Conservation (phyloP, 2,888 invertebrate genomes). For the Neoitamus cyanurus region DNA sequence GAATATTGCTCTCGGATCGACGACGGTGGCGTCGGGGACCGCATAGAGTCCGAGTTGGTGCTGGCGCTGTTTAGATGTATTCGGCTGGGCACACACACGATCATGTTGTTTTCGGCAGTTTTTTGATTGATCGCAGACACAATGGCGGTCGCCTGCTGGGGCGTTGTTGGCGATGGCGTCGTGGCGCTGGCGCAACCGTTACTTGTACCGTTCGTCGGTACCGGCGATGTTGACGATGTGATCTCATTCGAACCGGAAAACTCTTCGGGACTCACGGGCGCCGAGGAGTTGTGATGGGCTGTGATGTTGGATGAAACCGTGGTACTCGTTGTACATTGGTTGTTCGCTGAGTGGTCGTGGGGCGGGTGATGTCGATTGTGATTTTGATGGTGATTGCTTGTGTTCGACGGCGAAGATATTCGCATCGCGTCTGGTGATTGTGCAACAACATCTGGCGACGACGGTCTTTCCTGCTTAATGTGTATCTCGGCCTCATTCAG, state of each 20-base stretch:
- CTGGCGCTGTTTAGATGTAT: constrained; percentile 65
- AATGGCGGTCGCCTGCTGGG: constrained; percentile 51
- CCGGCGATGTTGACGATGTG: constrained; percentile 74
- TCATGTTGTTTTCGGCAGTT: constrained; percentile 51
- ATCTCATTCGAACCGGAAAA: constrained; percentile 74
- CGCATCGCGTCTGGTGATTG: constrained; percentile 54
- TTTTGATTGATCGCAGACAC: constrained; percentile 46
- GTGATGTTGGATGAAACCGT: constrained; percentile 38
- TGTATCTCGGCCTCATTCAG: constrained; percentile 48
- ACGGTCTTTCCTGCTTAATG: constrained; percentile 63
- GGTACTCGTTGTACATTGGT: constrained; percentile 51
- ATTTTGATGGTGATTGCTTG: constrained; percentile 48
- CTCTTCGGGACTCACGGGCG: constrained; percentile 63
- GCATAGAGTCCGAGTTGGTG: constrained; percentile 59
- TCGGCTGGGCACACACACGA: constrained; percentile 59
- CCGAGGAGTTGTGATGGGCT: constrained; percentile 36
- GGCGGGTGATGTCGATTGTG: constrained; percentile 45
- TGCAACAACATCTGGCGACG: constrained; percentile 59
- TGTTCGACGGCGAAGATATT: constrained; percentile 50
- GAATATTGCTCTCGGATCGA: constrained; percentile 53
- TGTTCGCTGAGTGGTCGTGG: constrained; percentile 33
- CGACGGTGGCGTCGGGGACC: constrained; percentile 59
- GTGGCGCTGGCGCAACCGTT: constrained; percentile 43
- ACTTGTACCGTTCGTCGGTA: constrained; percentile 57
- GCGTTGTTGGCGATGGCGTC: constrained; percentile 52